These are phyloP conservation scores for Crossaster papposus DNA, from an alignment of 53 echinoderm and acorn worm species.

Conservation along the genomic window DNA sequence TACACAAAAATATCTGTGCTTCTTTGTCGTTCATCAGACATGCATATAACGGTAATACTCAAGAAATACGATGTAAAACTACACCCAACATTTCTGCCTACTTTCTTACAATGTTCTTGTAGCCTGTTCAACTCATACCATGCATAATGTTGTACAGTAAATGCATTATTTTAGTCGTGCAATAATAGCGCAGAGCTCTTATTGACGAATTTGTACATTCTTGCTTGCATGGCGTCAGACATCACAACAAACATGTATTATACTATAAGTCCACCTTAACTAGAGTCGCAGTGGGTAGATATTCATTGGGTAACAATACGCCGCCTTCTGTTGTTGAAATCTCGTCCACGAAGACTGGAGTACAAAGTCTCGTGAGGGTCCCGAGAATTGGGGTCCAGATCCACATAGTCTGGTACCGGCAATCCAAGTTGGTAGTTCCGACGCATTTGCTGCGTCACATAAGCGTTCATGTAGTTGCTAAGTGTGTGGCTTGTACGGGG, in stretches of 20 bases:
- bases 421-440: conserved; percentile 36
- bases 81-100: too few relatives aligned
- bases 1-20: not conserved
- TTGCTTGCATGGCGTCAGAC: not conserved
- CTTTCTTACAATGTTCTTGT: too few relatives aligned
- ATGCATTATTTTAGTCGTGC: too few relatives aligned
- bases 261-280: not conserved
- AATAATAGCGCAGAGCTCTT: too few relatives aligned
- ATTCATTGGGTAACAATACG: conserved; percentile 29
- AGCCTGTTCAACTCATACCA: too few relatives aligned
- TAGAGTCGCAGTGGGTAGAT: not conserved
- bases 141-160: too few relatives aligned
- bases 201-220: too few relatives aligned
- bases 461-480: conserved; percentile 68
- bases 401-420: conserved; percentile 66
- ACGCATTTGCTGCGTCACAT: conserved; percentile 34
- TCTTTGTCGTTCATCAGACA: not conserved
- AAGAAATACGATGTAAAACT: too few relatives aligned
- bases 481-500: conserved; percentile 44
- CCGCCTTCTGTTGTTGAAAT: conserved; percentile 26
- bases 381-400: conserved; percentile 68
- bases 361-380: conserved; percentile 66
- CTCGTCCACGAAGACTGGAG: conserved; percentile 59
- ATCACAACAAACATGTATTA: not conserved
- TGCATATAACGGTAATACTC: not conserved